Base-by-base conservation (phyloP, 2,113 vertebrate species). In the Ochotona curzoniae region DNA sequence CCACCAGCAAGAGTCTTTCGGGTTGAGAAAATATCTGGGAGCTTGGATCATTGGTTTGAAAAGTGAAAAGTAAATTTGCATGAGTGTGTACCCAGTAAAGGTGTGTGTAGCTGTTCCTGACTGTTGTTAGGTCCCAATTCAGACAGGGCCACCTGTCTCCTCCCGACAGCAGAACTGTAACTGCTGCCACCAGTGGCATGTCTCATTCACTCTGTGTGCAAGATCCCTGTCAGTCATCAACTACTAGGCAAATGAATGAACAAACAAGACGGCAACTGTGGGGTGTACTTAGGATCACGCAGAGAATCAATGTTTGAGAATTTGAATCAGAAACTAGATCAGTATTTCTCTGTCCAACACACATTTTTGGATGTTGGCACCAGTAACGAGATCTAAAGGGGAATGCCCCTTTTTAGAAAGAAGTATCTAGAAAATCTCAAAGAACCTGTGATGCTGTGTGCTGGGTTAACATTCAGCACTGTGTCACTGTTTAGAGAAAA, bases 21-120 rank as follows among this genome's bases (percentile, higher is more conserved):
- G 89, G 57, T 79, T 81, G 67, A 95, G 93, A 84, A 87, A 95
- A 97, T 78, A 95, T 73, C 74, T 95, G 93, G 87, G 91, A 96
- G 63, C 67, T 76, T 89, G 38, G 8, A 63, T 88, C 92, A 67
- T 86, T 90, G 74, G 14, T 54, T 73, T 96, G 67, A 25, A 94
- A 94, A 83, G 20, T 7, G 18, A 2, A 93, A 87, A 94, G 87
- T 57, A 94, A 95, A 32, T 8, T 0, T 64, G 69, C 35, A 80
- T 0, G 1, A 90, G 73, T 67, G 80, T 69, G 74, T 15, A 44
- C 26, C 32, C 49, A 70, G 21, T 7, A 0, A 57, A 90, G 91
- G 20, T 85, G 49, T 91, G 84, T 81, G 30, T 87, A 32, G 57
- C 26, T 38, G 74, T 76, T 67, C 49, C 28, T 51, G 8, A 78